These are phyloP conservation scores for Knipowitschia caucasica DNA, from an alignment of 2,797 vertebrate genomes.

Conservation along the genomic window DNA sequence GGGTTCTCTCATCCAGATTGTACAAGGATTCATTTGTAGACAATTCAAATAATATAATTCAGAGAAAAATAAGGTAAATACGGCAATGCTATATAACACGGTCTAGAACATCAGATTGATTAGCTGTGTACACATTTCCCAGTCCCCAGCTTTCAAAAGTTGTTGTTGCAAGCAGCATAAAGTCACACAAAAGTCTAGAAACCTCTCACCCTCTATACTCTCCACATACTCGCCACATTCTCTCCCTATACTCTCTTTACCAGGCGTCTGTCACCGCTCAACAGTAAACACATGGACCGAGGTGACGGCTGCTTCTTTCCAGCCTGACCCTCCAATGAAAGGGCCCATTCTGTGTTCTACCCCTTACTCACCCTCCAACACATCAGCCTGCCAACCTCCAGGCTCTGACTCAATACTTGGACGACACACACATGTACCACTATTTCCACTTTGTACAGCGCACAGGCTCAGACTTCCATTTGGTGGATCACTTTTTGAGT, in stretches of 20 bases:
- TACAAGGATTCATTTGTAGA: too few relatives aligned
- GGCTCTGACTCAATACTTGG: slow-evolving; percentile 59
- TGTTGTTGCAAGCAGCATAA: not conserved
- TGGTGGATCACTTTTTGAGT: too few relatives aligned
- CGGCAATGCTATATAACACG: too few relatives aligned
- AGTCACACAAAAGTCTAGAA: slow-evolving; percentile 19
- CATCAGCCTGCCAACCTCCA: slow-evolving; percentile 42
- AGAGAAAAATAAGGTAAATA: too few relatives aligned
- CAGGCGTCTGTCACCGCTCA: slow-evolving; percentile 46
- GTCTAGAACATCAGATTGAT: too few relatives aligned
- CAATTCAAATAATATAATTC: too few relatives aligned
- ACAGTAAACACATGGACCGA: slow-evolving; percentile 63
- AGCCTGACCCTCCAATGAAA: slow-evolving; percentile 63
- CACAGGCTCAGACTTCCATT: slow-evolving; percentile 16
- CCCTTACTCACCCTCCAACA: slow-evolving; percentile 27
- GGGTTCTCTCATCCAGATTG: too few relatives aligned
- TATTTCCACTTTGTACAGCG: slow-evolving; percentile 61
- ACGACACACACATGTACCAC: slow-evolving; percentile 36
- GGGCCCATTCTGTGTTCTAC: slow-evolving; percentile 56
- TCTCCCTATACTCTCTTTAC: slow-evolving; percentile 17
- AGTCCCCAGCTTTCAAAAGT: too few relatives aligned
- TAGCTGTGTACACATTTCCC: too few relatives aligned
- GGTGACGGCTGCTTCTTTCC: slow-evolving; percentile 59
- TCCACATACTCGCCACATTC: too few relatives aligned
- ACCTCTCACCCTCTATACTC: slow-evolving; percentile 35